Base-by-base conservation (phyloP, 30 jellyfish, hydroid and myxozoan species). In the Sanderia malayensis region DNA sequence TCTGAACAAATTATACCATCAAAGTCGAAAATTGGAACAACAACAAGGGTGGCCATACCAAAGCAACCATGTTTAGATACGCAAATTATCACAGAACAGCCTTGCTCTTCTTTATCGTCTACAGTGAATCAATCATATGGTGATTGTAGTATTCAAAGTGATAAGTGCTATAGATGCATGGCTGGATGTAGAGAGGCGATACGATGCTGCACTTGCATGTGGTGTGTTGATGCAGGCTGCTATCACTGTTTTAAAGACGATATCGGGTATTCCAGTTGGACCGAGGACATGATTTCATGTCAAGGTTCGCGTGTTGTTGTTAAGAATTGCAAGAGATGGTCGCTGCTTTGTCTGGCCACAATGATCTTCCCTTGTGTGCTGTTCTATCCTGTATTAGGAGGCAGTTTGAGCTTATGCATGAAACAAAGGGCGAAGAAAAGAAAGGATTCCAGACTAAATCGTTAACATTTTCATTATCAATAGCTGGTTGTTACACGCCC, bases 181-280 rank as follows among this genome's bases (percentile, higher is more conserved):
- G 53, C 33, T 30, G 21, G 47, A 1, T 17, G 52, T 1, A 63
- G 81, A 31, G 76, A 45, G n/a, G 44, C 58, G 28, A 61, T 76
- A 8, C 74, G 71, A 31, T 76, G 86, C 55, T 85, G 95, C 84
- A 92, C 98, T 3, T 92, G 98, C 76, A 44, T 66, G 20, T 65
- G 85, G 85, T 92, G 98, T 58, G 44, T 92, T 15, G 91, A 92
- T 30, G 95, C 98, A 0, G 64, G 46, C 26, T 92, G 95, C 46
- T 92, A 92, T 30, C 98, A 92, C 46, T 84, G 98, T 61, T 77
- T 25, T 34, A 79, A 68, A 32, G 95, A 84, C 68, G 98, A 92
- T 61, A 73, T 92, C 41, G 98, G 98, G 20, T 70, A 79, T 71
- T 58, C 85, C 7, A 71, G 74, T 67, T 81, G 94, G 94, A 45